A percentile compares a stretch with the other conserved stretches of the same genome.
Evolutionary conservation across 2,797 vertebrate genomes (phyloP).

Genomic region (Hoplostethus atlanticus): DNA sequence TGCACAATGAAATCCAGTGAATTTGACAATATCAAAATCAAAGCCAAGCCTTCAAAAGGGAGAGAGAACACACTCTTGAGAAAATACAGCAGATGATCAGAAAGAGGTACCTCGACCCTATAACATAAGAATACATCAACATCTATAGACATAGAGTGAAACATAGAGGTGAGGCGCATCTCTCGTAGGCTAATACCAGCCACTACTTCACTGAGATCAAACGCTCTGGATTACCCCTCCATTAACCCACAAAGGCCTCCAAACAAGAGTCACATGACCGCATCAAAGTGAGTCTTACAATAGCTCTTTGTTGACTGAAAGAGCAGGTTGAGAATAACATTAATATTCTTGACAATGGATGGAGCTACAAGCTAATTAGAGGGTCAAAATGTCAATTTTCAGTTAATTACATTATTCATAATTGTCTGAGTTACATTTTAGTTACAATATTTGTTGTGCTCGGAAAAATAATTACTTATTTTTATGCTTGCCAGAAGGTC

Average conservation of each 20-base stretch:
- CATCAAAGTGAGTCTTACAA: slow-evolving; percentile 76
- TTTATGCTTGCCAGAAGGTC: slow-evolving; percentile 50
- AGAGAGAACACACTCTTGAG: no score
- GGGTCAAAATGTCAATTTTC: slow-evolving; percentile 64
- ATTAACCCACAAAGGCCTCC: slow-evolving; percentile 77
- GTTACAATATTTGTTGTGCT: slow-evolving; percentile 47
- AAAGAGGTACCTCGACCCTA: no score
- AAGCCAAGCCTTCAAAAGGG: no score
- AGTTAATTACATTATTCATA: slow-evolving; percentile 65
- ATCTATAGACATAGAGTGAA: no score
- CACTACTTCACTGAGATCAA: slow-evolving; percentile 65
- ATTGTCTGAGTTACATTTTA: slow-evolving; percentile 55
- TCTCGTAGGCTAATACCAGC: slow-evolving; percentile 37
- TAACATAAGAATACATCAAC: no score
- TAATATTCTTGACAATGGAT: slow-evolving; percentile 73
- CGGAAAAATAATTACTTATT: slow-evolving; percentile 62
- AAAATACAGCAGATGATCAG: no score
- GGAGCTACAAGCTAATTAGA: slow-evolving; percentile 68
- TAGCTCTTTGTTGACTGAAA: slow-evolving; percentile 73
- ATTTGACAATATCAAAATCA: no score
- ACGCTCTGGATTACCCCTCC: slow-evolving; percentile 72
- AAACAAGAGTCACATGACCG: slow-evolving; percentile 71
- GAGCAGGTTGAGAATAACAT: slow-evolving; percentile 63
- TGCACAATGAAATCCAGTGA: no score
- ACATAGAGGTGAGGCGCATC: slow-evolving; percentile 15